Evolutionary conservation across 2,888 invertebrate species (phyloP), one percentile per base, ranked within the genome.

Genomic region (Luffia ferchaultella): DNA sequence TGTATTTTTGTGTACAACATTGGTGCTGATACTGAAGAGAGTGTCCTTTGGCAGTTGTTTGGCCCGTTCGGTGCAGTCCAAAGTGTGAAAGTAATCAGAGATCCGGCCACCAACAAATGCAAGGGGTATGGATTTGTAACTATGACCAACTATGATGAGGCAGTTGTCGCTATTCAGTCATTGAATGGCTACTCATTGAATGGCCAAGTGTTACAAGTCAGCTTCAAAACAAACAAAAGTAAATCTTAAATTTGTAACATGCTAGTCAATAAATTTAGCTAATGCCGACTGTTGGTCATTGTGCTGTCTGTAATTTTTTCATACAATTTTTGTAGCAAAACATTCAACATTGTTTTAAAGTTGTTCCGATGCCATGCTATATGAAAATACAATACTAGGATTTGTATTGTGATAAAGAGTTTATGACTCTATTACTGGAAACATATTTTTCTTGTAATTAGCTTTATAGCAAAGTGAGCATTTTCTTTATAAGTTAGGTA

Each of bases 71-170:
- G 97, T 65, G 97, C 97, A 65, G 97, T 98, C 68, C 95, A 97
- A 85, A 95, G 93, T 85, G 97, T 97, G 62, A 97, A 97, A 87
- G 96, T 97, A 64, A 95, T 97, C 72, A 91, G 96, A 68, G 97
- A 97, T 87, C 90, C 95, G 65, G 92, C 95, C 68, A 96, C 96
- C 60, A 96, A 96, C 86, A 97, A 97, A 82, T 97, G 97, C 87
- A 97, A 97, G 87, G 98, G 98, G 57, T 98, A 97, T 80, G 98
- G 97, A 61, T 97, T 97, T 79, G 97, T 98, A 62, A 97, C 97
- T 58, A 98, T 98, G 97, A 96, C 96, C 73, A 96, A 97, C 82
- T 97, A 98, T 73, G 97, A 97, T 68, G 97, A 98, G 82, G 96
- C 97, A 54, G 91, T 96, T 57, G 93, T 96, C 65, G 97, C 98